Evolutionary conservation across 1,140 invertebrate species (phyloP).

Genomic region (Drosophila aff.): DNA sequence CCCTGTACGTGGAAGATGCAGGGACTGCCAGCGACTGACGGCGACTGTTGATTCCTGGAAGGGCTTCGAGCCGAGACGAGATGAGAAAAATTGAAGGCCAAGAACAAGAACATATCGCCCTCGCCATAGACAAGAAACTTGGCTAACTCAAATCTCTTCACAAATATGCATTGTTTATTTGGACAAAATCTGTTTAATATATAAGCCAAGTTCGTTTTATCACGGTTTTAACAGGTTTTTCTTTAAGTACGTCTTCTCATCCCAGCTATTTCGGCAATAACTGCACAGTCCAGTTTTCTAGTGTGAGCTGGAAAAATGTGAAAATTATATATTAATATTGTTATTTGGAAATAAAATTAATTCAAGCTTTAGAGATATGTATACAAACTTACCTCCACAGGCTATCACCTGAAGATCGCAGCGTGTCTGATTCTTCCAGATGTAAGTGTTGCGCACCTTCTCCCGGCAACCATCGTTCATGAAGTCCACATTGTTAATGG

Average conservation of each 20-base stretch:
- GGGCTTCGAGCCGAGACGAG: slow-evolving; percentile 19
- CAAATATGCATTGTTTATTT: slow-evolving; percentile 44
- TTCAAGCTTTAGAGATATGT: neutral
- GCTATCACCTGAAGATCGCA: slow-evolving; percentile 46
- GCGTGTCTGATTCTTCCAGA: slow-evolving; percentile 36
- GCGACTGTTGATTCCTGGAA: slow-evolving; percentile 37
- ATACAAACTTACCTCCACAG: slow-evolving; percentile 22
- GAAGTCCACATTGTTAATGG: slow-evolving; percentile 24
- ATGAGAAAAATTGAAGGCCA: slow-evolving; percentile 38
- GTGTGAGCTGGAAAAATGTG: slow-evolving; percentile 4
- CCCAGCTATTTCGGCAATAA: slow-evolving; percentile 23
- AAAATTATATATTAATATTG: neutral
- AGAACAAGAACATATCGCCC: slow-evolving; percentile 27
- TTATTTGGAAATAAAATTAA: neutral
- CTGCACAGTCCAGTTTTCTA: slow-evolving; percentile 17
- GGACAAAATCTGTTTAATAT: slow-evolving; percentile 21
- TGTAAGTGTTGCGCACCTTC: slow-evolving; percentile 18
- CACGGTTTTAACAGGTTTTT: neutral
- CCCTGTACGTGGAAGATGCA: slow-evolving; percentile 42
- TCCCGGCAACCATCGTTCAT: slow-evolving; percentile 50
- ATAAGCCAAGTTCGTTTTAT: neutral
- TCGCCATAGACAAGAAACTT: slow-evolving; percentile 13
- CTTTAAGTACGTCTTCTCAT: slow-evolving; percentile 24
- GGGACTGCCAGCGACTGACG: neutral
- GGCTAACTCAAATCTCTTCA: slow-evolving; percentile 23